Base-by-base conservation (phyloP, 2,797 vertebrate species). In the Adelosebastes latens region DNA sequence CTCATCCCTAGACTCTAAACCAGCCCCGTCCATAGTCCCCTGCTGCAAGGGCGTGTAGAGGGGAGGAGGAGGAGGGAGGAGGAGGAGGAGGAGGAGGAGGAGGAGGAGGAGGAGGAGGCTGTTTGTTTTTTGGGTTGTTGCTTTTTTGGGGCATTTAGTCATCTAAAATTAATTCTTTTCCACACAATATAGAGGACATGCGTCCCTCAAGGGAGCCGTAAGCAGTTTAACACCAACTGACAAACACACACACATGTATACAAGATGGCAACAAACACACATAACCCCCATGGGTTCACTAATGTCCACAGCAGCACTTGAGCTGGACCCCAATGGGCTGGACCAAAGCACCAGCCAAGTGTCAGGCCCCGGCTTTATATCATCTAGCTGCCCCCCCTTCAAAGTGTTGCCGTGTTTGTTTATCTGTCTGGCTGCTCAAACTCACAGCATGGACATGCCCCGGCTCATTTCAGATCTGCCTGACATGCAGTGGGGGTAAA, bases 401-500 rank as follows among this genome's bases (percentile, higher is more conserved):
- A 92, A 92, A 90, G 92, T 81, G 90, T 70, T 83, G 63, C 83
- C 46, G 76, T 85, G 86, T 94, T 95, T 94, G 90, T 95, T 92
- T 94, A 90, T 93, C 72, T 55, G 81, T 87, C 82, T 85, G 83
- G 77, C 88, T 81, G 83, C 75, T 90, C 83, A 90, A 80, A 93
- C 83, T 83, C 84, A 70, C 80, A 88, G 90, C 88, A 71, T 94
- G 91, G 90, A 94, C 88, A 81, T 85, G 89, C 73, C 87, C 90
- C 77, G 6, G 79, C 82, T 93, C 80, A 86, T 91, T 86, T 89
- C 88, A 90, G 84, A 88, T 83, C 85, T 82, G 90, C 87, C 88
- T 93, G 90, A 91, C 90, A 85, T 94, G 93, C 92, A 92, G 92
- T 20, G 62, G 88, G 91, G 94, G 91, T 95, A 96, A 96, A 96